Evolutionary conservation across 1,140 invertebrate species (phyloP).

Genomic region (Rhynchophorus ferrugineus): DNA sequence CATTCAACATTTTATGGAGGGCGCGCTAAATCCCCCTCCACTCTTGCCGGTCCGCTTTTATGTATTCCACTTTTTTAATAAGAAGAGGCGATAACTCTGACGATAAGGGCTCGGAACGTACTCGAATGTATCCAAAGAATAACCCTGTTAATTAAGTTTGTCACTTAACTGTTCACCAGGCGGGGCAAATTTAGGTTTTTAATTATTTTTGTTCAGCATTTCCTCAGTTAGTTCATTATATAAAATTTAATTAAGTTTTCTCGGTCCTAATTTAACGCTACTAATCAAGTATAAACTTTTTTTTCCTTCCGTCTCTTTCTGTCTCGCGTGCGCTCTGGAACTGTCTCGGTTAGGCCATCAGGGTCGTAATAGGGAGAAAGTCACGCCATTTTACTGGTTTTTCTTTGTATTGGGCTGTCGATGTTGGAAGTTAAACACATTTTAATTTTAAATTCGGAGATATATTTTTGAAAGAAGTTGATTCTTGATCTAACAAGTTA

Average conservation of each 20-base stretch:
- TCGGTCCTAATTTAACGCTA: conserved; percentile 44
- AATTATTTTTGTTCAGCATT: conserved; percentile 45
- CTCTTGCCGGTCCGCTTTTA: too few relatives aligned
- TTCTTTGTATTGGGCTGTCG: too few relatives aligned
- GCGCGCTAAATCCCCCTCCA: too few relatives aligned
- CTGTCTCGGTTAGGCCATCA: conserved; percentile 4
- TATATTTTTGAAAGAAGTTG: too few relatives aligned
- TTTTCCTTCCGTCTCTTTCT: conserved; percentile 31
- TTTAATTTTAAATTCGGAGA: too few relatives aligned
- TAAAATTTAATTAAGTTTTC: conserved; percentile 45
- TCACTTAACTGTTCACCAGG: conserved; percentile 39
- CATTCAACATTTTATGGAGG: conserved; percentile 15
- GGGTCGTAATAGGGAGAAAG: not conserved
- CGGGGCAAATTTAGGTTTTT: conserved; percentile 43
- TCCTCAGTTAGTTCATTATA: conserved; percentile 44
- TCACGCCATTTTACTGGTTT: too few relatives aligned
- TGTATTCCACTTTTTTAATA: conserved; percentile 27
- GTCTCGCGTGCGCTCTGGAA: not conserved
- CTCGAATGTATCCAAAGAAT: conserved; percentile 39
- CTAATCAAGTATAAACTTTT: conserved; percentile 44
- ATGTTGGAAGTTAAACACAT: too few relatives aligned
- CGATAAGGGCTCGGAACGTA: conserved; percentile 34
- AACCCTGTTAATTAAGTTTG: conserved; percentile 43
- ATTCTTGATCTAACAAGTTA: too few relatives aligned
- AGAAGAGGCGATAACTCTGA: conserved; percentile 31